phyloP scores from a whole-genome alignment of 2,888 invertebrate species.

The Spicauda simplicius region DNA sequence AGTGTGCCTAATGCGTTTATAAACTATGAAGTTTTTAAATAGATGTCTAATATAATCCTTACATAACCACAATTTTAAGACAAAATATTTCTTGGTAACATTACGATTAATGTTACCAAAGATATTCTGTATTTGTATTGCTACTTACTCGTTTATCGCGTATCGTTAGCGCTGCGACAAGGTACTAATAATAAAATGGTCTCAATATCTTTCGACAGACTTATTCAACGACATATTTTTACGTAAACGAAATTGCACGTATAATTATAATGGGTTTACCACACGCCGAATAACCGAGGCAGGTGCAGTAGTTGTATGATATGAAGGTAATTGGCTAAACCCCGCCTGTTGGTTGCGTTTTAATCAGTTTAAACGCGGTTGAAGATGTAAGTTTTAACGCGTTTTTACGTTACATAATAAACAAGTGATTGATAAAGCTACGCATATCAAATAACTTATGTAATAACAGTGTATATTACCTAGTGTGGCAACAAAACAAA shows the following conservation, averaged over 20 bases:
- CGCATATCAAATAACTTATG: no score
- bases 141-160: conserved; percentile 9
- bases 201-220: conserved; percentile 26
- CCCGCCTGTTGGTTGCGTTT: neutral
- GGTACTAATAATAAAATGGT: conserved; percentile 7
- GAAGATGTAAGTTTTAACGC: neutral
- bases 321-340: conserved; percentile 1
- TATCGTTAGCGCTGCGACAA: neutral
- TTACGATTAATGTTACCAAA: no score
- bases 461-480: no score
- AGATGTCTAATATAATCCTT: no score
- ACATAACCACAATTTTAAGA: no score
- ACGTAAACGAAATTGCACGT: conserved; percentile 25
- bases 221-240: conserved; percentile 30
- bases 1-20: no score
- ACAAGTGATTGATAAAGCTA: no score
- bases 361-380: neutral
- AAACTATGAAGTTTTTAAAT: no score
- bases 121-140: neutral
- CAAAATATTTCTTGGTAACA: no score
- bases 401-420: neutral
- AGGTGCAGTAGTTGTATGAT: conserved; percentile 15
- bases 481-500: no score
- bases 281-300: conserved; percentile 18
- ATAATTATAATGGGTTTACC: conserved; percentile 29